Conservation (phyloP, 1,140 invertebrate species). For the Tribolium madens region DNA sequence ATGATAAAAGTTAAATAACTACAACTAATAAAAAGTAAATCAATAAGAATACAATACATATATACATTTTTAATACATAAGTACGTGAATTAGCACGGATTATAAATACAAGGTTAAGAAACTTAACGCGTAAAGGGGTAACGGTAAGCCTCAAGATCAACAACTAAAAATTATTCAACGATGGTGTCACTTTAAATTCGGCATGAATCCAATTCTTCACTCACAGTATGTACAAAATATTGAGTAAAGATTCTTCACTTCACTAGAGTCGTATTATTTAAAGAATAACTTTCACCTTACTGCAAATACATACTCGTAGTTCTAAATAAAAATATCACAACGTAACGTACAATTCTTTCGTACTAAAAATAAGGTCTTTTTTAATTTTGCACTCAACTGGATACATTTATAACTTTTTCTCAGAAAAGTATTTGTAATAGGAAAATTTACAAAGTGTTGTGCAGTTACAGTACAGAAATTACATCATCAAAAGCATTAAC, state of each 20-base stretch:
- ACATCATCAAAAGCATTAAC: conserved; percentile 14
- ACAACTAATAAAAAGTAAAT: conserved; percentile 23
- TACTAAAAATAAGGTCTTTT: not conserved
- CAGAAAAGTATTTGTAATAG: not conserved
- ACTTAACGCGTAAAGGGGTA: not conserved
- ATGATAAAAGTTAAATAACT: conserved; percentile 30
- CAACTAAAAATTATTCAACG: not conserved
- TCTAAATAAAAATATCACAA: conserved; percentile 35
- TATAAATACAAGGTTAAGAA: conserved; percentile 8
- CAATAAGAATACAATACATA: conserved; percentile 41
- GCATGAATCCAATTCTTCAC: not conserved
- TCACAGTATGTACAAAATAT: not conserved
- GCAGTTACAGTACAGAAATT: conserved; percentile 22
- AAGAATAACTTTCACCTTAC: not conserved
- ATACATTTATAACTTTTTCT: not conserved
- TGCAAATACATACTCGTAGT: not conserved
- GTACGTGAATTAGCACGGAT: conserved; percentile 18
- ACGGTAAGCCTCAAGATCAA: not conserved
- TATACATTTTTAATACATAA: conserved; percentile 43
- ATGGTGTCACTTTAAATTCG: not conserved
- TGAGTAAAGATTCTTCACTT: not conserved
- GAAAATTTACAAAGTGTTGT: conserved; percentile 15
- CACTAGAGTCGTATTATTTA: not conserved
- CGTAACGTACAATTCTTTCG: not conserved
- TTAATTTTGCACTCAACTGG: not conserved